A percentile compares a stretch with the other conserved stretches of the same genome.
Conservation (phyloP, 2,797 vertebrate species). For the Pogonophryne albipinna region DNA sequence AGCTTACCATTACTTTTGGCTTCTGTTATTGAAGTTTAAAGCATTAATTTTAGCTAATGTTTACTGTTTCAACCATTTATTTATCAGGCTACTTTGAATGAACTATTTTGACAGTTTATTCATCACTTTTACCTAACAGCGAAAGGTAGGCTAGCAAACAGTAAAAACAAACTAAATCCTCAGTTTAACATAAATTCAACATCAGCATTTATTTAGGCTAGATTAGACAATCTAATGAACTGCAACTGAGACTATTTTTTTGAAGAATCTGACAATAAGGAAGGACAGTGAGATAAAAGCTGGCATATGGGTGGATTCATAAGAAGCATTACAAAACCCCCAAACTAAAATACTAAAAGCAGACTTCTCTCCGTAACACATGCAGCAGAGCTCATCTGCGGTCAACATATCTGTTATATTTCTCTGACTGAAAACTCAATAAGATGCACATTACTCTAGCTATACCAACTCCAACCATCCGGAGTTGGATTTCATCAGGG, state of each 20-base stretch:
- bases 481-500: conserved; percentile 59
- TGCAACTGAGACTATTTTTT: no score
- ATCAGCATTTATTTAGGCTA: neutral
- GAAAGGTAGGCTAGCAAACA: neutral
- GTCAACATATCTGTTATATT: conserved; percentile 28
- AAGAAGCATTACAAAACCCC: neutral
- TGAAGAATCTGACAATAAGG: no score
- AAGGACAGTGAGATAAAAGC: neutral
- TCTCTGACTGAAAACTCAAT: conserved; percentile 31
- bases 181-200: neutral
- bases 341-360: neutral
- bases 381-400: conserved; percentile 7
- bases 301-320: neutral
- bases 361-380: conserved; percentile 8
- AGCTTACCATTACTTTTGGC: no score
- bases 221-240: no score
- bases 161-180: neutral
- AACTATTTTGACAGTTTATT: no score
- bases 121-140: no score
- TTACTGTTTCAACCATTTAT: no score
- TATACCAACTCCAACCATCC: conserved; percentile 41
- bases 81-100: no score
- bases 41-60: no score
- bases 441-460: conserved; percentile 24
- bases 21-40: no score